Conservation (phyloP, 2,888 invertebrate species). For the Phania funesta region DNA sequence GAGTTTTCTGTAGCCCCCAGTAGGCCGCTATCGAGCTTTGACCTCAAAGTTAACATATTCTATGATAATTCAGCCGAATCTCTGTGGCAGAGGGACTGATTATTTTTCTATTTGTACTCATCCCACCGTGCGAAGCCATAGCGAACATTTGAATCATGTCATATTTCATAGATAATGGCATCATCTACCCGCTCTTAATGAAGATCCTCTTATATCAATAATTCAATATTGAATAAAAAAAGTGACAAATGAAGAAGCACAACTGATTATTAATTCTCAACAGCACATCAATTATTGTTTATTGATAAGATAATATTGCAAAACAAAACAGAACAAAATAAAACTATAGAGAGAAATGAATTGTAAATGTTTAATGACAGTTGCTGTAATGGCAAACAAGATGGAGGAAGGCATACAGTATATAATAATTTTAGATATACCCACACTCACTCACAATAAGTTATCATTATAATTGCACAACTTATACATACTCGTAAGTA, state of each 20-base stretch:
- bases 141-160: no score
- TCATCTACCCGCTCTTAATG: no score
- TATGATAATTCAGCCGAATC: no score
- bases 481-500: constrained; percentile 16
- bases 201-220: not conserved
- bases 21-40: no score
- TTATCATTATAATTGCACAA: constrained; percentile 31
- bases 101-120: no score
- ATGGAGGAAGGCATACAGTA: not conserved
- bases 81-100: no score
- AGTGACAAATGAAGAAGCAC: not conserved
- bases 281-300: constrained; percentile 25
- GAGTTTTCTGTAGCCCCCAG: no score
- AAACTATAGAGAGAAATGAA: constrained; percentile 22
- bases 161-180: no score
- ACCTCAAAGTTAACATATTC: no score
- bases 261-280: constrained; percentile 24
- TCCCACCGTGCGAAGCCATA: no score
- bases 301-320: constrained; percentile 45
- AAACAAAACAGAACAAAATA: constrained; percentile 19
- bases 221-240: constrained; percentile 13
- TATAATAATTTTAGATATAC: no score
- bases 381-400: constrained; percentile 8
- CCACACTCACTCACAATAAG: not conserved
- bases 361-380: constrained; percentile 30